Conservation (phyloP, 2,113 vertebrate species). For the Ptychochromis oligacanthus region DNA sequence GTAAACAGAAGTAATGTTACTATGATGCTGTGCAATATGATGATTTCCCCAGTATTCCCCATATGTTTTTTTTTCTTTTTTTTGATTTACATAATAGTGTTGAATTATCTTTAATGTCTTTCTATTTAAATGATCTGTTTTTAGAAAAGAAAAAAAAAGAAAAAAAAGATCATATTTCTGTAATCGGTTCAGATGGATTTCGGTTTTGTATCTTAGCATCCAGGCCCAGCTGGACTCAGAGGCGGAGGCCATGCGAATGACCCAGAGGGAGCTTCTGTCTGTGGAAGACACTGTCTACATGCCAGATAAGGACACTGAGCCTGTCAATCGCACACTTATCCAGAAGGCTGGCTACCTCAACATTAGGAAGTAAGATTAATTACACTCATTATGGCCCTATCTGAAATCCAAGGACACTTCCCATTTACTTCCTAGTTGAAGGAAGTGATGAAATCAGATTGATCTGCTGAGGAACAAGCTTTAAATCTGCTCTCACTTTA, state of each 20-base stretch:
- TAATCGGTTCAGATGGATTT: not conserved
- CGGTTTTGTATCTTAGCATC: slow-evolving; percentile 78
- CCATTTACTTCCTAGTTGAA: not conserved
- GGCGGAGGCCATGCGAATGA: slow-evolving; percentile 88
- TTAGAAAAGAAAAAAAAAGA: no score
- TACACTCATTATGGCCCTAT: slow-evolving; percentile 10
- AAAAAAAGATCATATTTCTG: not conserved
- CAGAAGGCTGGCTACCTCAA: slow-evolving; percentile 99
- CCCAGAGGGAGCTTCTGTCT: slow-evolving; percentile 90
- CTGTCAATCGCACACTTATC: slow-evolving; percentile 91
- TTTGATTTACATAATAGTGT: not conserved
- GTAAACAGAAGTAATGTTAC: not conserved
- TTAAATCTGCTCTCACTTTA: not conserved
- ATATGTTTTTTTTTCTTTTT: not conserved
- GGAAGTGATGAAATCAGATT: not conserved
- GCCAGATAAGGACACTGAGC: slow-evolving; percentile 86
- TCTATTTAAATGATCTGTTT: not conserved
- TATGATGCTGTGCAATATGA: no score
- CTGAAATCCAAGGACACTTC: slow-evolving; percentile 13
- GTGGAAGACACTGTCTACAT: slow-evolving; percentile 90
- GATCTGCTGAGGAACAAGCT: not conserved
- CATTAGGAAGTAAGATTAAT: slow-evolving; percentile 89
- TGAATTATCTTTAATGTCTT: not conserved
- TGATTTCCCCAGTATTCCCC: no score
- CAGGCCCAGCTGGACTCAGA: slow-evolving; percentile 90